Conservation (phyloP, 2,797 vertebrate species). For the Natrix natrix region DNA sequence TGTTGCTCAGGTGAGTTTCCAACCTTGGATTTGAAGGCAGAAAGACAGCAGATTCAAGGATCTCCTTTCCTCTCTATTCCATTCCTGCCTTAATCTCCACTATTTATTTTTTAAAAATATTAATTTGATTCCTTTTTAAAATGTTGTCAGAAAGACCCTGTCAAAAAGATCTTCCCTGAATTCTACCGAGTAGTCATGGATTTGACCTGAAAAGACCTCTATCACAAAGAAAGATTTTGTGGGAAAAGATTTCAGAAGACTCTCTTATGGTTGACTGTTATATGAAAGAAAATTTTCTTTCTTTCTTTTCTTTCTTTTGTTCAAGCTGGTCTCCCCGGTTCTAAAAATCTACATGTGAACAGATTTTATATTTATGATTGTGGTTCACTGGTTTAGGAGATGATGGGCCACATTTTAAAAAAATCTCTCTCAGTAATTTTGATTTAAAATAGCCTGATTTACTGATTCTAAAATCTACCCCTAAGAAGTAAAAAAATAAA, state of each 20-base stretch:
- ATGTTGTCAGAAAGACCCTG: not conserved
- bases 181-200: not conserved
- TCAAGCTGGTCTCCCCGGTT: not conserved
- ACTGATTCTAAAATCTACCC: not conserved
- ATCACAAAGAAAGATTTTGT: not conserved
- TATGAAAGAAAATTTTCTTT: not conserved
- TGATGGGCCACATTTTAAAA: not conserved
- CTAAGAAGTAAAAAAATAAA: slow-evolving; percentile 37
- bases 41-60: not conserved
- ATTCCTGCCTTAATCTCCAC: not conserved
- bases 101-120: not conserved
- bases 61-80: not conserved
- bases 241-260: not conserved
- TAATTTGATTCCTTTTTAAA: not conserved
- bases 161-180: not conserved
- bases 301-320: not conserved
- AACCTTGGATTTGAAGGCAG: not conserved
- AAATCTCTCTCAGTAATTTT: not conserved
- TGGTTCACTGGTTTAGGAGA: not conserved
- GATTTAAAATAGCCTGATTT: not conserved
- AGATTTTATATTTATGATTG: not conserved
- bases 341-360: not conserved
- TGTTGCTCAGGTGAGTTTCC: not conserved
- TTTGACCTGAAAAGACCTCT: not conserved
- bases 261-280: not conserved